Conservation (phyloP, 2,797 vertebrate species). For the Vespertilio murinus region DNA sequence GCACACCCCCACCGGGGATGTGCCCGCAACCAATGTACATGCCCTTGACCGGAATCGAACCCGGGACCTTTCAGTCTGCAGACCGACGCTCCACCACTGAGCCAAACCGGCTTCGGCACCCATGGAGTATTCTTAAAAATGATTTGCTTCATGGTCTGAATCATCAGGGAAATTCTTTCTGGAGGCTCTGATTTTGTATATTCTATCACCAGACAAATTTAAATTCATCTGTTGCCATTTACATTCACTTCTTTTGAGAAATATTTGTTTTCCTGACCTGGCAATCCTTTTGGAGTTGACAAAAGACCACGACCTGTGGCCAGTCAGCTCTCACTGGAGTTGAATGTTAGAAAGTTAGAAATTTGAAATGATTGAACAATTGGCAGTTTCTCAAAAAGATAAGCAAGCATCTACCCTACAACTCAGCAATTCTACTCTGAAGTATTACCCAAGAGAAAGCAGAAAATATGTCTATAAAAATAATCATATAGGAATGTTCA, state of each 20-base stretch:
- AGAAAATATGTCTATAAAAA: conserved; percentile 1
- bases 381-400: conserved; percentile 37
- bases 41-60: too few species aligned
- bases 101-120: too few species aligned
- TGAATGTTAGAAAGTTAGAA: neutral
- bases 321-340: neutral
- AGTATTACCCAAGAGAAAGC: conserved; percentile 15
- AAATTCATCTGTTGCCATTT: conserved; percentile 64
- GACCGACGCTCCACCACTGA: too few species aligned
- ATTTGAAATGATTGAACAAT: conserved; percentile 26
- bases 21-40: too few species aligned
- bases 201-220: conserved; percentile 51
- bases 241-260: neutral
- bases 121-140: conserved; percentile 45
- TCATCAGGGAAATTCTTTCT: conserved; percentile 61
- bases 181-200: conserved; percentile 58
- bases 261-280: conserved; percentile 39
- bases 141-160: conserved; percentile 65
- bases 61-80: too few species aligned
- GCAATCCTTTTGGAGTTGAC: conserved; percentile 46
- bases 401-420: neutral
- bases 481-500: conserved; percentile 14
- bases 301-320: neutral
- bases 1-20: too few species aligned
- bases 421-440: neutral